These are phyloP conservation scores for Thaumatotibia leucotreta DNA, from an alignment of 1,140 invertebrate species.

Conservation along the genomic window DNA sequence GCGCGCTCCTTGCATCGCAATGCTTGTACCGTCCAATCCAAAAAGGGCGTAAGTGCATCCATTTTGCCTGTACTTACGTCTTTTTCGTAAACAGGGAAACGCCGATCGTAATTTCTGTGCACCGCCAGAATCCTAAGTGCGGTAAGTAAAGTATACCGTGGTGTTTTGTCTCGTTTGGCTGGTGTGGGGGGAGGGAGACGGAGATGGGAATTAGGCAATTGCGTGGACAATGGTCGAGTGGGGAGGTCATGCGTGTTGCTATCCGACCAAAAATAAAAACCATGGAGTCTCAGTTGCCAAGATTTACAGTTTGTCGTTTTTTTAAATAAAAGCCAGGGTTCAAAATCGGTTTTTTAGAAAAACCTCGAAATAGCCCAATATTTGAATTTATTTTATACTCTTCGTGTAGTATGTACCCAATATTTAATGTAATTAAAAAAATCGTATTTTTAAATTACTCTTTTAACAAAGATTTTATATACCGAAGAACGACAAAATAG, in stretches of 20 bases:
- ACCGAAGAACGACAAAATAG: too few relatives aligned
- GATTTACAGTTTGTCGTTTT: too few relatives aligned
- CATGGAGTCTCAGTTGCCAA: too few relatives aligned
- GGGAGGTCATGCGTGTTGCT: neutral
- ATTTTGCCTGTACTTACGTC: neutral
- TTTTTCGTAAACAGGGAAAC: neutral
- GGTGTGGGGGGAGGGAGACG: neutral
- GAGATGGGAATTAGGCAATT: constrained; percentile 7
- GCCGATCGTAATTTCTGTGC: neutral
- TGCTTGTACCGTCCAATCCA: neutral
- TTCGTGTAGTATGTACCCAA: too few relatives aligned
- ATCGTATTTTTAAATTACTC: too few relatives aligned
- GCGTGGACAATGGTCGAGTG: neutral
- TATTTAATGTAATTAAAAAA: too few relatives aligned
- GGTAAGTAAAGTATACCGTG: neutral
- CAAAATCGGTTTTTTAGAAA: too few relatives aligned
- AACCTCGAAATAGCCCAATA: too few relatives aligned
- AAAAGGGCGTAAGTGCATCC: neutral
- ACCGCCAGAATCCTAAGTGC: neutral
- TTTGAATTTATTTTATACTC: too few relatives aligned
- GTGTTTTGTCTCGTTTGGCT: neutral
- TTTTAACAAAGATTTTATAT: too few relatives aligned
- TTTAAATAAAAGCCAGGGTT: too few relatives aligned
- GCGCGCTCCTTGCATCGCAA: neutral
- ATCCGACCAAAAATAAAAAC: neutral